Conservation (phyloP, 1,140 invertebrate species). For the Leptinotarsa undecemlineata region DNA sequence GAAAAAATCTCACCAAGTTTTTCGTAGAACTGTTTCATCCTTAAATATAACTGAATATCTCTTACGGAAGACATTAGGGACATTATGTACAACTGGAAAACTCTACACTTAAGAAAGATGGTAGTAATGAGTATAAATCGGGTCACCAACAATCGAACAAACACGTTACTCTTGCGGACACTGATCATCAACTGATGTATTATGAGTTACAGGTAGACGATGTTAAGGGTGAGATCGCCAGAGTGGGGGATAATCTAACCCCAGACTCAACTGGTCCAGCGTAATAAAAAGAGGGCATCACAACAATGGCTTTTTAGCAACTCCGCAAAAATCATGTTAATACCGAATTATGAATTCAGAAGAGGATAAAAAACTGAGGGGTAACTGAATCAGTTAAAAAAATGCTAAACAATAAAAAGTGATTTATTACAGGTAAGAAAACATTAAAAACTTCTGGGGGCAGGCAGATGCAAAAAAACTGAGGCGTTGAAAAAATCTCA, state of each 20-base stretch:
- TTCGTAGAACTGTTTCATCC: conserved; percentile 14
- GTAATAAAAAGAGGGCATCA: background rate
- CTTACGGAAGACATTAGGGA: background rate
- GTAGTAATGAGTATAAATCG: no score
- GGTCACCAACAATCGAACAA: background rate
- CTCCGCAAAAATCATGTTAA: conserved; percentile 25
- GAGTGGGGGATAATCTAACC: conserved; percentile 18
- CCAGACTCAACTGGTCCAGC: conserved; percentile 13
- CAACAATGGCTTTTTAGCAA: conserved; percentile 4
- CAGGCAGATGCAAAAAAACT: conserved; percentile 15
- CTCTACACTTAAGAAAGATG: no score
- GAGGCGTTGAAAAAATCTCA: conserved; percentile 19
- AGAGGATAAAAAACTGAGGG: conserved; percentile 22
- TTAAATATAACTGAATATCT: conserved; percentile 17
- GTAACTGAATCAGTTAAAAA: conserved; percentile 12
- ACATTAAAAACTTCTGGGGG: conserved; percentile 15
- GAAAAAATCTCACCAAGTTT: conserved; percentile 15
- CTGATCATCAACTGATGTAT: conserved; percentile 22
- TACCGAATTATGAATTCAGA: conserved; percentile 8
- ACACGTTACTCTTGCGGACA: conserved; percentile 2
- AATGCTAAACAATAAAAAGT: conserved; percentile 19
- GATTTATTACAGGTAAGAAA: conserved; percentile 19
- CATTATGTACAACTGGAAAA: background rate
- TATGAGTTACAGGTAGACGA: conserved; percentile 19
- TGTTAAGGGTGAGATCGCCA: conserved; percentile 12